Conservation (phyloP, 1,140 invertebrate species). For the Zaprionus capensis region DNA sequence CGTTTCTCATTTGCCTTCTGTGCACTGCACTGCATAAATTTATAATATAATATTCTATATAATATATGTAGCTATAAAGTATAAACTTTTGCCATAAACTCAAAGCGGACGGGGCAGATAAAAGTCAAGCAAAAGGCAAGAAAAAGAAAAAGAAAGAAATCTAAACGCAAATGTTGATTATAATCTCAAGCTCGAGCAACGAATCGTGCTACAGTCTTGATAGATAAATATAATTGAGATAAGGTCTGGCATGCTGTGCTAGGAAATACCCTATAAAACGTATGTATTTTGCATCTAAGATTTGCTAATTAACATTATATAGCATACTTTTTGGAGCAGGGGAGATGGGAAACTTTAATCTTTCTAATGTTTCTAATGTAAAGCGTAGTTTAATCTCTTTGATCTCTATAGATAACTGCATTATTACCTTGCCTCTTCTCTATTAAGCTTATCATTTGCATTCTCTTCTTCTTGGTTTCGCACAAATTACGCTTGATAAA, state of each 20-base stretch:
- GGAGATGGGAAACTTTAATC: background rate
- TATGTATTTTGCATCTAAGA: background rate
- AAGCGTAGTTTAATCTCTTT: background rate
- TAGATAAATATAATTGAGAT: conserved; percentile 8
- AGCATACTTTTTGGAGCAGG: conserved; percentile 1
- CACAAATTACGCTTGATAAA: conserved; percentile 12
- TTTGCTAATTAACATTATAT: background rate
- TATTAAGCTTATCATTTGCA: background rate
- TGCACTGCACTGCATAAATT: conserved; percentile 60
- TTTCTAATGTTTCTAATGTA: background rate
- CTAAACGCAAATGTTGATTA: conserved; percentile 26
- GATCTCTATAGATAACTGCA: too few relatives aligned
- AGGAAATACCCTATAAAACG: background rate
- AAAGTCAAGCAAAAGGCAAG: conserved; percentile 18
- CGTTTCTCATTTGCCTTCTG: conserved; percentile 41
- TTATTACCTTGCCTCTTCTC: too few relatives aligned
- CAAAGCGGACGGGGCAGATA: conserved; percentile 36
- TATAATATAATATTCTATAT: conserved; percentile 19
- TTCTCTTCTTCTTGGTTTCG: background rate
- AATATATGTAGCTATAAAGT: conserved; percentile 33
- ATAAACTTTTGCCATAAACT: conserved; percentile 59
- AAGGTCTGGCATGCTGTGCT: background rate
- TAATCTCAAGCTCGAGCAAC: conserved; percentile 22
- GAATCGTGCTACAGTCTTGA: conserved; percentile 15
- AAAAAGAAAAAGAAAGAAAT: background rate